Evolutionary conservation across 1,140 invertebrate genomes (phyloP), one percentile per base, ranked within the genome.

Genomic region (Myzus persicae): DNA sequence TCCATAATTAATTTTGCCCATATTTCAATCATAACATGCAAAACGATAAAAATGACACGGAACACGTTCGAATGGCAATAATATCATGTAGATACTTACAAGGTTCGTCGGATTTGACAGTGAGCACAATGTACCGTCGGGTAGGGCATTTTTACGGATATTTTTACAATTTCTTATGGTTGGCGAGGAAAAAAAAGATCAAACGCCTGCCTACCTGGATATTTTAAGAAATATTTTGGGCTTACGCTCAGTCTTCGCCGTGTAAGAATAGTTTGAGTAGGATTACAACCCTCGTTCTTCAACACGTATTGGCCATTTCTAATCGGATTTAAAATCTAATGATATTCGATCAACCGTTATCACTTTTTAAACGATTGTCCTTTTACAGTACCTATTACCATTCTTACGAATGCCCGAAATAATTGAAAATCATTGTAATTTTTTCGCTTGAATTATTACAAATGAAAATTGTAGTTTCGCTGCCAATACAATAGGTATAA

Each of bases 321-420:
- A 90, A 90, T 59, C 89, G 51, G 89, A 90, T 90, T 90, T 90
- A 67, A 67, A 67, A 90, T 54, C 36, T 59, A 67, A 90, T 67
- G 51, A 42, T 90, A 42, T 90, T 90, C 89, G n/a, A 42, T 42
- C 51, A 31, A 42, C 38, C 51, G 51, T 59, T 59, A 31, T 42
- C 54, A 42, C n/a, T 48, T 88, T 88, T 88, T 48, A 46, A 48
- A 48, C 84, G 24, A 44, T 85, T 85, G 84, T 85, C 46, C 18
- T 42, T 46, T 90, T 44, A 26, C 38, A 31, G 9, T 59, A 90
- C 24, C 36, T 22, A 18, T 44, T 38, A 38, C 44, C 44, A 38
- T 54, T 59, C 40, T 31, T 59, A 20, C 38, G 31, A 44, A 90
- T 76, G 54, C 89, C 5, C 18, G 40, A 76, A n/a, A 76, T 90